Evolutionary conservation across 2,888 invertebrate species (phyloP).

Genomic region (Perithous albicinctus): DNA sequence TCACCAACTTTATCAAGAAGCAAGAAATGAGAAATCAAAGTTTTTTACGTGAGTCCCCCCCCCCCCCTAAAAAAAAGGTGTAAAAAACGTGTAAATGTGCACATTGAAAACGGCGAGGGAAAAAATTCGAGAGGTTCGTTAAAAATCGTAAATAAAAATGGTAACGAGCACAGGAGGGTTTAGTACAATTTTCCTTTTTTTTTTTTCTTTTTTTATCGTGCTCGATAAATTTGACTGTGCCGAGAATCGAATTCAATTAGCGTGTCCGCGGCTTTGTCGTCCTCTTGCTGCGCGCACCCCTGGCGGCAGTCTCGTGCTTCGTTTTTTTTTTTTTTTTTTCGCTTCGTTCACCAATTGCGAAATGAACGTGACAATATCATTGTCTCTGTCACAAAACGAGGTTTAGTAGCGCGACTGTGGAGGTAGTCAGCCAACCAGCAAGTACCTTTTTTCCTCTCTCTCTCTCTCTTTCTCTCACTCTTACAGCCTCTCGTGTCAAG

Average conservation of each 20-base stretch:
- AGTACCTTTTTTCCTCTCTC: constrained; percentile 30
- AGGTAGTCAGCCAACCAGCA: constrained; percentile 56
- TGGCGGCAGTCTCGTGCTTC: constrained; percentile 5
- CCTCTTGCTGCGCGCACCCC: background rate
- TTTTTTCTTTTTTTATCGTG: constrained; percentile 28
- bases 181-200: constrained; percentile 10
- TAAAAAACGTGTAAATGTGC: constrained; percentile 32
- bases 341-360: constrained; percentile 53
- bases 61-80: no score
- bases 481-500: constrained; percentile 30
- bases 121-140: constrained; percentile 57
- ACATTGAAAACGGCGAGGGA: constrained; percentile 34
- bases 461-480: constrained; percentile 31
- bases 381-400: constrained; percentile 54
- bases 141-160: constrained; percentile 66
- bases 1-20: no score
- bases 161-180: constrained; percentile 64
- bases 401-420: constrained; percentile 36
- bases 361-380: constrained; percentile 60
- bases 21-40: no score
- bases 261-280: constrained; percentile 56
- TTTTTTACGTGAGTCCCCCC: no score
- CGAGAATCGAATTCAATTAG: constrained; percentile 67
- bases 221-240: constrained; percentile 58
- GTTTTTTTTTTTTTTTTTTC: no score